These are phyloP conservation scores for Platycercus adscitus DNA, from an alignment of 2,113 vertebrate species.

Conservation along the genomic window DNA sequence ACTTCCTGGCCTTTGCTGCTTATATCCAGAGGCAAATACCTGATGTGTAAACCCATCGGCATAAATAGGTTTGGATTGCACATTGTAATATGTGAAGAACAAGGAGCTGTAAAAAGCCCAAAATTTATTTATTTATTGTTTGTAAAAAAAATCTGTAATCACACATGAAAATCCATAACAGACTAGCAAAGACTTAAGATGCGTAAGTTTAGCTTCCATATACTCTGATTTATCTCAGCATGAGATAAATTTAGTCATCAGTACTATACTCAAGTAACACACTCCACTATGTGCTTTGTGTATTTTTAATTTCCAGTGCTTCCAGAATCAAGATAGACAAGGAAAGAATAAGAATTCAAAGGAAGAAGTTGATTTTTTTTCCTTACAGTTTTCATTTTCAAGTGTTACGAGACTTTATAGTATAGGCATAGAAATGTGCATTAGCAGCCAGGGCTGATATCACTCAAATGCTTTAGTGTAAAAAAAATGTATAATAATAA, in stretches of 20 bases:
- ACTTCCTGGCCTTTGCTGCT: conserved; percentile 56
- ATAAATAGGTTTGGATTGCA: conserved; percentile 50
- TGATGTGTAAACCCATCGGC: not conserved
- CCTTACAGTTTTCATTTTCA: not conserved
- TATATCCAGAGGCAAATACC: conserved; percentile 28
- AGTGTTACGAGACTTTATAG: not conserved
- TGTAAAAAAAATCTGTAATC: conserved; percentile 2
- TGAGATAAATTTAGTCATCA: not conserved
- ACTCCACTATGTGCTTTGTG: not conserved
- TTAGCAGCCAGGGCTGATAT: not conserved
- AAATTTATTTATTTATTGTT: conserved; percentile 29
- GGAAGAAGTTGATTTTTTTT: not conserved
- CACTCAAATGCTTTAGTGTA: not conserved
- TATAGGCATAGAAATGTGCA: not conserved
- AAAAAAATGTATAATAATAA: not conserved
- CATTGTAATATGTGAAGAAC: conserved; percentile 34
- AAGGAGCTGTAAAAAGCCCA: conserved; percentile 52
- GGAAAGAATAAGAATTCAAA: not conserved
- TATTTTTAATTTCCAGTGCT: not conserved
- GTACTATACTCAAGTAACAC: not conserved
- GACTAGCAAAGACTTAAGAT: not conserved
- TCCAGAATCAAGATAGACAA: not conserved
- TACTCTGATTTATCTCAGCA: not conserved
- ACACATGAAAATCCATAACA: not conserved
- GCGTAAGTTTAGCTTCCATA: not conserved